Evolutionary conservation across 2,797 vertebrate genomes (phyloP), one percentile per base, ranked within the genome.

Genomic region (Lacerta bilineata): DNA sequence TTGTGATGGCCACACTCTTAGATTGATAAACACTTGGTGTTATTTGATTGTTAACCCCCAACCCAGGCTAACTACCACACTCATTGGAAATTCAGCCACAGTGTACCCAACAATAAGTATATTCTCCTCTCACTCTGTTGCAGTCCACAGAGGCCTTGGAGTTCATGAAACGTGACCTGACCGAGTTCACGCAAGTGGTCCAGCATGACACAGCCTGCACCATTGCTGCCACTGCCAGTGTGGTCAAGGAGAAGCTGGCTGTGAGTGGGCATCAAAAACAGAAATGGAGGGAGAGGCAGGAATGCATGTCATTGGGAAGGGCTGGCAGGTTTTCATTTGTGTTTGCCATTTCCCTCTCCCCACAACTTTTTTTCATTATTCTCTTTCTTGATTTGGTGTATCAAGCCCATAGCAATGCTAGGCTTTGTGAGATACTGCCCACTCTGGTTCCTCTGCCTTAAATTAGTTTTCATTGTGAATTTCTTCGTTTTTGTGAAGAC

Each of bases 151-250:
- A 99, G 95, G 98, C 99, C 78, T 95, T 99, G 94, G 99, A 99
- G 39, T 99, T 99, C 96, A 97, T 99, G 96, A 99, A 99, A 87
- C 95, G 98, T 93, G 99, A 99, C 95, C 96, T 99, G 95, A 98
- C 98, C 0, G 99, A 99, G 95, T 99, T 99, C 93, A 97, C 97
- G 1, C 98, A 97, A 46, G 99, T 99, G 69, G 98, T 99, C 66
- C 99, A 99, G 94, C 99, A 99, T 96, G 99, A 99, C 96, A 99
- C 99, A 0, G 96, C 99, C 33, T 99, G 98, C 93, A 99, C 99
- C 3, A 98, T 99, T 3, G 99, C 98, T 3, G 98, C 99, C 43
- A 99, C 99, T 0, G 99, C 99, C 93, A 98, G 97, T 0, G 99
- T 98, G 88, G 98, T 99, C 96, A 98, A 97, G 95, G 99, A 97